These are phyloP conservation scores for Nysson spinosus DNA, from an alignment of 2,888 invertebrate species.

Conservation along the genomic window DNA sequence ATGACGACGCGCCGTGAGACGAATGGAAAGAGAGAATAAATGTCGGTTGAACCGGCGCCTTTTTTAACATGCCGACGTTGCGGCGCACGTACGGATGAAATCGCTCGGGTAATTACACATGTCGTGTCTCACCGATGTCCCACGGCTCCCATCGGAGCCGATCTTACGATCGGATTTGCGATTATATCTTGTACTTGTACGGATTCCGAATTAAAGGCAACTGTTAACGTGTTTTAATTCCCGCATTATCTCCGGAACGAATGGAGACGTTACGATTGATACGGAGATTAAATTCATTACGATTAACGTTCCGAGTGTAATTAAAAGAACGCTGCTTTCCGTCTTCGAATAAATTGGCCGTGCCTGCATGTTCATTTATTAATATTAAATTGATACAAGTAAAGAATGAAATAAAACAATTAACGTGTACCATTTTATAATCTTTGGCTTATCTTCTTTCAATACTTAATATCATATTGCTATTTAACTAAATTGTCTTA, in stretches of 20 bases:
- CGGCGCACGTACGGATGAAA: constrained; percentile 36
- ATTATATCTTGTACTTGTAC: constrained; percentile 30
- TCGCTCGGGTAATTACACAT: constrained; percentile 52
- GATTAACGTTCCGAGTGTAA: not conserved
- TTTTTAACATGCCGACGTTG: constrained; percentile 15
- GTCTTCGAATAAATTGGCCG: no score
- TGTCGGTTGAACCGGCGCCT: constrained; percentile 1
- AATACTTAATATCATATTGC: no score
- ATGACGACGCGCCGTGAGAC: constrained; percentile 38
- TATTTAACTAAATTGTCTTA: no score
- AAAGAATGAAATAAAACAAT: no score
- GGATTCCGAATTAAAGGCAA: constrained; percentile 44
- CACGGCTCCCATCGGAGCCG: constrained; percentile 21
- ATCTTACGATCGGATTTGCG: constrained; percentile 11
- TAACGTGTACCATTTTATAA: no score
- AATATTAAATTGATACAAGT: no score
- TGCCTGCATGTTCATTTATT: no score
- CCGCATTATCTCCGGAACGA: constrained; percentile 25
- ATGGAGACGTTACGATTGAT: constrained; percentile 10
- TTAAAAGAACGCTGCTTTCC: no score
- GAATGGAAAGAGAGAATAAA: no score
- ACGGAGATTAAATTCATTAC: not conserved
- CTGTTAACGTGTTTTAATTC: constrained; percentile 20
- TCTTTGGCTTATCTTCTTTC: no score
- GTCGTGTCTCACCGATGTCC: constrained; percentile 32